These are phyloP conservation scores for Ceratina australensis DNA, from an alignment of 1,140 invertebrate species.

Conservation along the genomic window DNA sequence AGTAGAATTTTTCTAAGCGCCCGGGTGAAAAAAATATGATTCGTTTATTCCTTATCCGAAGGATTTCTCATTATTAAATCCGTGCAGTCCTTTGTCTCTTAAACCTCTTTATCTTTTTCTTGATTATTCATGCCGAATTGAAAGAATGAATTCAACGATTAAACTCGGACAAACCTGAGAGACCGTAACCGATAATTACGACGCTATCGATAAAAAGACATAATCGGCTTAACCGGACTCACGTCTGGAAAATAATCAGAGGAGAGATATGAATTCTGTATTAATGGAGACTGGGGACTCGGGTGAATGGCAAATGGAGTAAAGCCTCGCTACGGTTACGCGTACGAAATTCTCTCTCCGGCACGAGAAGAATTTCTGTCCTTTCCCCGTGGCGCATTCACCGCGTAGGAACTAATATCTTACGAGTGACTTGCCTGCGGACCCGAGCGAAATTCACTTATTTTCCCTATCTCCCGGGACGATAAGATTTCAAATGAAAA, in stretches of 20 bases:
- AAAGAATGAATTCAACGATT: background rate
- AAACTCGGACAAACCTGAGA: background rate
- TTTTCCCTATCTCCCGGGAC: background rate
- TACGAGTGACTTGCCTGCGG: slow-evolving; percentile 31
- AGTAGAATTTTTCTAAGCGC: background rate
- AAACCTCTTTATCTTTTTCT: too few relatives aligned
- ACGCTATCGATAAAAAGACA: slow-evolving; percentile 13
- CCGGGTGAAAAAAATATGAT: background rate
- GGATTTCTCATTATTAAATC: too few relatives aligned
- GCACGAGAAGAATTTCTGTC: slow-evolving; percentile 49
- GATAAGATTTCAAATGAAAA: slow-evolving; percentile 41
- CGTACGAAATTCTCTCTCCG: slow-evolving; percentile 40
- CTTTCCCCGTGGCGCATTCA: slow-evolving; percentile 39
- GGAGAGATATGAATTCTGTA: slow-evolving; percentile 61
- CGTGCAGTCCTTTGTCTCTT: too few relatives aligned
- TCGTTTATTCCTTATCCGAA: too few relatives aligned
- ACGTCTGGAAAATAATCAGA: slow-evolving; percentile 51
- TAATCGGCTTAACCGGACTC: slow-evolving; percentile 49
- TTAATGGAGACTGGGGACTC: slow-evolving; percentile 54
- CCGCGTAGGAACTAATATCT: slow-evolving; percentile 48
- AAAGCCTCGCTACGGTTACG: slow-evolving; percentile 43
- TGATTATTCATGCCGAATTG: background rate
- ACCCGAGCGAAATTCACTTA: slow-evolving; percentile 37
- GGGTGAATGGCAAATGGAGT: slow-evolving; percentile 64
- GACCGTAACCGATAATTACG: background rate